Percentiles rank a stretch among this genome's conserved stretches.
These are phyloP conservation scores for Nicator chloris DNA, from an alignment of 2,113 vertebrate genomes.

Conservation along the genomic window DNA sequence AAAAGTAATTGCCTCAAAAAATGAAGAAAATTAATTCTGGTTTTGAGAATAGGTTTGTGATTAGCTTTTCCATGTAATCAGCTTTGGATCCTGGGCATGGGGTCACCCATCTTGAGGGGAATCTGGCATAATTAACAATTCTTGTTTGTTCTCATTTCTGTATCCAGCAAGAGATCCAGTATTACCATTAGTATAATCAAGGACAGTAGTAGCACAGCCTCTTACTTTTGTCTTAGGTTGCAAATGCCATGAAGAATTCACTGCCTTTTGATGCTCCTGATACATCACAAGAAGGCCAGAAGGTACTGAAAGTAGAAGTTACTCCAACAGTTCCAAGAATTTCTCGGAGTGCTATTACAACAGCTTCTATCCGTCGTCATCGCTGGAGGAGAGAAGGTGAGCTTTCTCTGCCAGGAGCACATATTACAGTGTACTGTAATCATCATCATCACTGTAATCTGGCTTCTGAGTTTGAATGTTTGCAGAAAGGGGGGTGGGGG, in stretches of 20 bases:
- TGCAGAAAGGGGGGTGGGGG: not conserved
- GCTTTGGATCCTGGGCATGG: not conserved
- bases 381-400: constrained; percentile 98
- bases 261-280: constrained; percentile 90
- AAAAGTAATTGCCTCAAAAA: not conserved
- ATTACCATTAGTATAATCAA: not conserved
- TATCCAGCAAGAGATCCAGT: not conserved
- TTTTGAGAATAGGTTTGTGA: not conserved
- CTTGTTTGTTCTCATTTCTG: not conserved
- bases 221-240: constrained; percentile 79
- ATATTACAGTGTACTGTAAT: not conserved
- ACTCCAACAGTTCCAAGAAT: constrained; percentile 93
- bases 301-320: constrained; percentile 94
- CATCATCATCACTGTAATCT: constrained; percentile 27
- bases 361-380: constrained; percentile 95
- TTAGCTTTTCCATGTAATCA: not conserved
- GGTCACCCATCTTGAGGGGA: not conserved
- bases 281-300: constrained; percentile 83
- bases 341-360: constrained; percentile 94
- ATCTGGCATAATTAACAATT: not conserved
- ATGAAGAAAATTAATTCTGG: not conserved
- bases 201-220: not conserved
- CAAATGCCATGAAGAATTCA: constrained; percentile 95
- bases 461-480: constrained; percentile 38
- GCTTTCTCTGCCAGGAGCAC: not conserved